Conservation (phyloP, 2,888 invertebrate genomes). For the Leptinotarsa rubiginosa region DNA sequence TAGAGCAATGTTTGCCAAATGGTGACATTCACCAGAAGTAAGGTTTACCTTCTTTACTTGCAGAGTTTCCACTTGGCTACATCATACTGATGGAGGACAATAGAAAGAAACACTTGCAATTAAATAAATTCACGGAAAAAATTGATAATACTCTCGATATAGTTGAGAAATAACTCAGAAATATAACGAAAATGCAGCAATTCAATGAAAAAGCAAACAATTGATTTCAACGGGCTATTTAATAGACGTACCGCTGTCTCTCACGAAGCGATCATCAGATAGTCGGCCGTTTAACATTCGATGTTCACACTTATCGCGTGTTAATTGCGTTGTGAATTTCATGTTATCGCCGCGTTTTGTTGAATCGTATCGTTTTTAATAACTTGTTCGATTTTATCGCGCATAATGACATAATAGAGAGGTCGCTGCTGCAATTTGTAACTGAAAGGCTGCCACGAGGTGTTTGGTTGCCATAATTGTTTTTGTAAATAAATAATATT, state of each 20-base stretch:
- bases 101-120: no score
- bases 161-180: no score
- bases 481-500: no score
- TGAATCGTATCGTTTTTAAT: constrained; percentile 15
- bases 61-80: no score
- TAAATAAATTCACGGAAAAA: no score
- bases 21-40: no score
- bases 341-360: constrained; percentile 15
- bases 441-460: neutral
- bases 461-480: no score
- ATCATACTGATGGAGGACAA: no score
- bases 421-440: neutral
- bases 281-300: constrained; percentile 8
- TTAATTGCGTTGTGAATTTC: constrained; percentile 14
- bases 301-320: constrained; percentile 19
- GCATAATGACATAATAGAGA: constrained; percentile 20
- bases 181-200: no score
- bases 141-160: no score
- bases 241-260: neutral
- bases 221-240: neutral
- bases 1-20: no score
- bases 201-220: neutral
- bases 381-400: constrained; percentile 17
- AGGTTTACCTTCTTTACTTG: no score
- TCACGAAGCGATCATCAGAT: constrained; percentile 1